These are phyloP conservation scores for Ostrea edulis DNA, from an alignment of 1,140 invertebrate species.

Conservation along the genomic window DNA sequence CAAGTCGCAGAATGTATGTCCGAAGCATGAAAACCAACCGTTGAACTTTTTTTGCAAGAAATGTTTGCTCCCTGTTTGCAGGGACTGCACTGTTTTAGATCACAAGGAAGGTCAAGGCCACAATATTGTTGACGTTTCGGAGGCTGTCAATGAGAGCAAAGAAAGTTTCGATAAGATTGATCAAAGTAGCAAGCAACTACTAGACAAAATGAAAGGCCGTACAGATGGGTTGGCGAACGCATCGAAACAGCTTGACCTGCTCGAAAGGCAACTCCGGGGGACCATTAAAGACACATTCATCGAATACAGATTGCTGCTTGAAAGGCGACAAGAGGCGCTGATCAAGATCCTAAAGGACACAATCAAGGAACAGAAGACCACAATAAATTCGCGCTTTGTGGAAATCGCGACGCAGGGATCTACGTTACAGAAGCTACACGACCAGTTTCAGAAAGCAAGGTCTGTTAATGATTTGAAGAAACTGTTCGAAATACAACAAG, in stretches of 20 bases:
- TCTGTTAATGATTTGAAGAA: conserved; percentile 68
- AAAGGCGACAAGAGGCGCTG: conserved; percentile 71
- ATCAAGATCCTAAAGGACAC: conserved; percentile 67
- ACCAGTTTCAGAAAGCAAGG: conserved; percentile 69
- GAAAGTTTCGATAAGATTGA: conserved; percentile 71
- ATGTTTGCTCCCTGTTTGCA: conserved; percentile 72
- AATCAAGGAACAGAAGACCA: conserved; percentile 70
- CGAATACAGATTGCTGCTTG: conserved; percentile 73
- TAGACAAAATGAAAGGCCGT: conserved; percentile 69
- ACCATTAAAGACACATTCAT: conserved; percentile 76
- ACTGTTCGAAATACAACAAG: conserved; percentile 71
- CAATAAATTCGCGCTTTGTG: conserved; percentile 70
- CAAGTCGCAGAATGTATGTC: conserved; percentile 72
- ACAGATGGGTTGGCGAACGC: conserved; percentile 71
- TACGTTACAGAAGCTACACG: conserved; percentile 71
- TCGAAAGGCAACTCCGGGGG: conserved; percentile 68
- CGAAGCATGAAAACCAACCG: conserved; percentile 74
- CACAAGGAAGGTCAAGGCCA: conserved; percentile 75
- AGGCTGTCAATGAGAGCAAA: conserved; percentile 69
- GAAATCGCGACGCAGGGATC: conserved; percentile 70
- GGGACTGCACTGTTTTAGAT: conserved; percentile 76
- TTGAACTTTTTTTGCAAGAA: conserved; percentile 76
- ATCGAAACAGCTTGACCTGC: conserved; percentile 73
- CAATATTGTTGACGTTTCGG: conserved; percentile 70
- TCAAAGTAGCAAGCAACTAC: conserved; percentile 65